Evolutionary conservation across 2,113 vertebrate species (phyloP).

Genomic region (Aleadryas rufinucha): DNA sequence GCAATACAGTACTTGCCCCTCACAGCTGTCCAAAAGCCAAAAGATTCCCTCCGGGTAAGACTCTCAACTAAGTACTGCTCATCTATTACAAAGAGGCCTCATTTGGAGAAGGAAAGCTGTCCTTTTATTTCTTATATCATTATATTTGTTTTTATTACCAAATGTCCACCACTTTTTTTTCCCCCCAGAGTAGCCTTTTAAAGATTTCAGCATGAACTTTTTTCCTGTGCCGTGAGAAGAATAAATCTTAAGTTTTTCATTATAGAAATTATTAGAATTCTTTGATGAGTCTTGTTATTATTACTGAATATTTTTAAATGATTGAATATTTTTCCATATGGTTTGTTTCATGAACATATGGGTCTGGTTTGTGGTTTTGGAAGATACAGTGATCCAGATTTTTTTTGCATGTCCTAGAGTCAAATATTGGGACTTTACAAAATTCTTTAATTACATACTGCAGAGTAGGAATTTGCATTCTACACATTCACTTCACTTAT

Average conservation of each 20-base stretch:
- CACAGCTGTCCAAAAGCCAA: neutral
- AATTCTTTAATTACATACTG: neutral
- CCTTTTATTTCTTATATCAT: neutral
- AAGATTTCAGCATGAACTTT: neutral
- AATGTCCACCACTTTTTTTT: neutral
- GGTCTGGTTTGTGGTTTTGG: conserved; percentile 8
- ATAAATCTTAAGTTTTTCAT: neutral
- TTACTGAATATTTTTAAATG: neutral
- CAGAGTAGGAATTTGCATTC: neutral
- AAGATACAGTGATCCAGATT: neutral
- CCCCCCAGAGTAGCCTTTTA: neutral
- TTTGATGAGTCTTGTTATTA: neutral
- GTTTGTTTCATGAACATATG: neutral
- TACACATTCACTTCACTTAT: neutral
- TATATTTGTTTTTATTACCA: neutral
- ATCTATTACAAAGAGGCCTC: neutral
- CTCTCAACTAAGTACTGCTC: neutral
- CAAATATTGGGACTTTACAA: neutral
- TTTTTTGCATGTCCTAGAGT: neutral
- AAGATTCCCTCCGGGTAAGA: neutral
- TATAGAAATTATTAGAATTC: neutral
- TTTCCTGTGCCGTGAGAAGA: neutral
- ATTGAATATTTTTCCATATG: neutral
- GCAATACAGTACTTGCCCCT: neutral
- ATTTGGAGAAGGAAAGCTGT: neutral